Base-by-base conservation (phyloP, 2,888 invertebrate species). In the Schrankia costaestrigalis region DNA sequence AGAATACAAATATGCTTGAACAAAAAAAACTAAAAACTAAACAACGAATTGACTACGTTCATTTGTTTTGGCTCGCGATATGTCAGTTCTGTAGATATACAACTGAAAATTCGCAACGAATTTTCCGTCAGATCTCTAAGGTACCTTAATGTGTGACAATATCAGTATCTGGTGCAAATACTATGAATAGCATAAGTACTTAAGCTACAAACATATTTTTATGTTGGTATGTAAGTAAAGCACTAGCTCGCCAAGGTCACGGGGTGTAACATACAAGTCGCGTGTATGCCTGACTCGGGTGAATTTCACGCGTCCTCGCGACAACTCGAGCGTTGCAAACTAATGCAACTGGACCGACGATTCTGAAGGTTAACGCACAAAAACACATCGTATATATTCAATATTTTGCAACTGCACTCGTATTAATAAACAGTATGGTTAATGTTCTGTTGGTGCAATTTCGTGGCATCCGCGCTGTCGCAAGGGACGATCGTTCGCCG, bases 401-500 rank as follows among this genome's bases (percentile, higher is more conserved):
- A 75, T 76, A 78, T 83, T 82, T 82, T 78, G 86, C 79, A 85
- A 85, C 70, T 76, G 80, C 75, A 75, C 71, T 77, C 63, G 79
- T 84, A 82, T 85, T 82, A 81, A 82, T 82, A 83, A 79, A 78
- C 63, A 56, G 63, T 67, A 73, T 70, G 67, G 71, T 66, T 71
- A 66, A 71, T 71, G 61, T 63, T 64, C 57, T 67, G 63, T 59
- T 73, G 69, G 74, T 78, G 86, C 84, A 84, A 84, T 73, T 68
- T 65, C 63, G 74, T 67, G 75, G 82, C 79, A 80, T 85, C 86
- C 85, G 85, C 73, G 78, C 76, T 85, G 83, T 81, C 83, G 84
- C 77, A 84, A 85, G 80, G 71, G 64, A 65, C 69, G 62, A 56
- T 65, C 71, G 65, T 56, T 49, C 46, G 56, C 51, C 46, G 54